A percentile compares a stretch with the other conserved stretches of the same genome.
Conservation (phyloP, 2,797 vertebrate species). For the Oryzias dopingdopingensis region DNA sequence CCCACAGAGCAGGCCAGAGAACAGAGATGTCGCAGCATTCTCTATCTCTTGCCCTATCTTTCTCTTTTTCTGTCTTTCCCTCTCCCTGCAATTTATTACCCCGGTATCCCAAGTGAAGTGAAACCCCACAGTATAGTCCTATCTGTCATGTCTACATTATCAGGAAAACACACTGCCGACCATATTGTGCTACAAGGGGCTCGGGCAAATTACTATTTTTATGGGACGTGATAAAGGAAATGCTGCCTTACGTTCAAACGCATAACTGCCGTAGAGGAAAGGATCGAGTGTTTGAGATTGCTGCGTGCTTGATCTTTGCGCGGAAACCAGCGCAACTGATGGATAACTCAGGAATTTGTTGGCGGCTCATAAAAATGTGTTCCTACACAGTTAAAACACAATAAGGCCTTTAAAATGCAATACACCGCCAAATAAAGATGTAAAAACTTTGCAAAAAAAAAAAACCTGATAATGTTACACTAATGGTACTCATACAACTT, state of each 20-base stretch:
- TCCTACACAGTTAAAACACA: constrained; percentile 49
- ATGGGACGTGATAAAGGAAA: constrained; percentile 91
- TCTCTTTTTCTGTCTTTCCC: constrained; percentile 41
- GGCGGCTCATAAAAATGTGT: constrained; percentile 39
- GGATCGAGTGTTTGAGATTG: constrained; percentile 61
- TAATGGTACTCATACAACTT: constrained; percentile 12
- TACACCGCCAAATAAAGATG: constrained; percentile 20
- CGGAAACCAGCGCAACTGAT: constrained; percentile 11
- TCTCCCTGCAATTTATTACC: constrained; percentile 83
- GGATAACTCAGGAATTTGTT: constrained; percentile 39
- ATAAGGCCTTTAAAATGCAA: constrained; percentile 45
- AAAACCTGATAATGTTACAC: not conserved
- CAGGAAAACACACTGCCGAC: constrained; percentile 86
- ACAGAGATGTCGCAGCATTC: constrained; percentile 73
- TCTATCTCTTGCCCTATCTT: constrained; percentile 70
- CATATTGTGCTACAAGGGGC: constrained; percentile 85
- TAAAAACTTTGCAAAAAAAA: constrained; percentile 1
- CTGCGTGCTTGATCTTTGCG: constrained; percentile 38
- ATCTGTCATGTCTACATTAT: constrained; percentile 91
- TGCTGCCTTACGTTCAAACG: constrained; percentile 86
- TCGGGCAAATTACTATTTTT: constrained; percentile 90
- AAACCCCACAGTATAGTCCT: constrained; percentile 85
- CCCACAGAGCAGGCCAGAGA: constrained; percentile 79
- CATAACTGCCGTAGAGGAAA: constrained; percentile 79
- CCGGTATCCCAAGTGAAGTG: constrained; percentile 81